Evolutionary conservation across 2,797 vertebrate species (phyloP), one percentile per base, ranked within the genome.

Genomic region (Labroides dimidiatus): DNA sequence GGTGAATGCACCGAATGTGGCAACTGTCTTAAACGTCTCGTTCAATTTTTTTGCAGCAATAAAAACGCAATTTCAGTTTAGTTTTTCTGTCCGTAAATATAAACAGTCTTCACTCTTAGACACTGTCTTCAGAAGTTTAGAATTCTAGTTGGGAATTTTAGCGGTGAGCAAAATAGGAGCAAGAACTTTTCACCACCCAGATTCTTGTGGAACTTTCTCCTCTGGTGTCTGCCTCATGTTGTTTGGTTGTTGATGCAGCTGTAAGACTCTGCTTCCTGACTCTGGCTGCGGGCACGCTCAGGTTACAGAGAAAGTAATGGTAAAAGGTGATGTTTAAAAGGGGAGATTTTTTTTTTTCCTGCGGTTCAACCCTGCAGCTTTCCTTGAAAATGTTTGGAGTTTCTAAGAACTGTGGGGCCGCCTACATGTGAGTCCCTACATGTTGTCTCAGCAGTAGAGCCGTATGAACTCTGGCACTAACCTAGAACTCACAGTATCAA

Each of bases 401-500:
- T 92, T 94, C 88, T 82, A 78, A 85, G 92, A 93, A 92, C 30
- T 48, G 62, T 41, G 4, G 53, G 45, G 52, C 69, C 75, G 75
- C 67, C 69, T 85, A 57, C 83, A 81, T 77, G 71, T 78, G 72
- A 84, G 84, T 65, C 60, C 87, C 42, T 71, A 77, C 78, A 75
- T 76, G 77, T 69, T 74, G 69, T 79, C 80, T 90, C 66, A 65
- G 69, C 84, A 84, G 79, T 63, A 75, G 84, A 84, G 79, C 76
- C 65, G 60, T 17, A 56, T 91, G 87, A 92, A 91, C 89, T 87
- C 88, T 91, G 84, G 83, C 72, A 65, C 74, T 72, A 82, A 87
- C 87, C 84, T 89, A 67, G 78, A 85, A 81, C 84, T 92, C 78
- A 53, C 76, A 90, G 75, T 87, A 90, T 89, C 85, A 88, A 87